Base-by-base conservation (phyloP, 2,113 vertebrate genomes). In the Chauna torquata region DNA sequence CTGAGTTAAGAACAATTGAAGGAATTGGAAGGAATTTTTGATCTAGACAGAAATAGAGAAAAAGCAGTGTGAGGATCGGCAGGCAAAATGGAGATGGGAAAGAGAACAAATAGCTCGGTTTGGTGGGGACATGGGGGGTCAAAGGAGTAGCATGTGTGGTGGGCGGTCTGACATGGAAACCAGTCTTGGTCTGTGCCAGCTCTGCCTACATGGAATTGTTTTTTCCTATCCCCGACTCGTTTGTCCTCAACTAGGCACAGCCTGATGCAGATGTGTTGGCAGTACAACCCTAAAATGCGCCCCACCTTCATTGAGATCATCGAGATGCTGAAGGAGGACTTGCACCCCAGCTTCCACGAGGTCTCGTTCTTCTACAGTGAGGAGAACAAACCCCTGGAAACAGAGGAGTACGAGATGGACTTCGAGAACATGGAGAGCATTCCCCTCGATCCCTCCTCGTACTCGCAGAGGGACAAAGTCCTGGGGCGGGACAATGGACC, bases 371-470 rank as follows among this genome's bases (percentile, higher is more conserved):
- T 99, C 98, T 99, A 99, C 98, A 99, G 99, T 6, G 99, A 99
- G 92, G 99, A 99, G 93, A 99, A 99, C 98, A 99, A 99, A 95
- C 98, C 98, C 16, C 99, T 99, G 0, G 99, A 99, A 91, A 98
- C 96, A 0, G 99, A 99, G 98, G 99, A 99, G 54, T 98, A 99
- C 8, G 99, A 99, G 97, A 97, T 99, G 98, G 99, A 99, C 98
- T 98, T 99, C 9, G 99, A 99, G 96, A 99, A 99, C 98, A 99
- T 99, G 99, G 99, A 99, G 96, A 99, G 99, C 92, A 99, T 99
- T 87, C 99, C 99, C 20, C 98, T 99, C 38, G 99, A 99, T 93
- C 99, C 99, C 3, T 98, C 99, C 23, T 99, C 99, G 0, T 99
- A 99, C 97, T 98, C 98, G 0, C 99, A 99, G 95, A 97, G 98